Evolutionary conservation across 30 jellyfish, hydroid and myxozoan genomes (phyloP).

Genomic region (Aurelia aurita): DNA sequence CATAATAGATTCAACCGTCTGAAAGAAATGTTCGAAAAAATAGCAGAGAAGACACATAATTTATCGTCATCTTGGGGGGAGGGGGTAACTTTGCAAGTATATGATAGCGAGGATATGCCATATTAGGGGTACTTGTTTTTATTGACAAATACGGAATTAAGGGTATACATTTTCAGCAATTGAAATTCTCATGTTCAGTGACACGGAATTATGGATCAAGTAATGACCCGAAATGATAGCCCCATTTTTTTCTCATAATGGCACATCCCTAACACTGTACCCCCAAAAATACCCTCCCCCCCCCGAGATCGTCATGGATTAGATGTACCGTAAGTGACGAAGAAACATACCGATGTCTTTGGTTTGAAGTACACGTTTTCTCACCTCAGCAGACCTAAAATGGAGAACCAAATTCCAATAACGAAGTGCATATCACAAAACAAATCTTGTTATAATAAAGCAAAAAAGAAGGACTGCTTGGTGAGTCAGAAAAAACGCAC

Average conservation of each 20-base stretch:
- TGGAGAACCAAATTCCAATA: not conserved
- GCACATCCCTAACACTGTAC: not conserved
- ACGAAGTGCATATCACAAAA: not conserved
- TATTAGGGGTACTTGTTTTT: too few relatives aligned
- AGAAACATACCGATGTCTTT: constrained; percentile 54
- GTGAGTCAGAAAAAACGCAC: too few relatives aligned
- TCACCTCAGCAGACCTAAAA: constrained; percentile 76
- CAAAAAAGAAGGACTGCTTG: too few relatives aligned
- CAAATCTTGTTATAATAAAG: not conserved
- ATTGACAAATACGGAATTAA: too few relatives aligned
- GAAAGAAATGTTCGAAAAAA: too few relatives aligned
- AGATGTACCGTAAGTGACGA: not conserved
- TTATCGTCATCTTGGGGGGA: too few relatives aligned
- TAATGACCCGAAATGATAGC: not conserved
- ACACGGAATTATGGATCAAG: too few relatives aligned
- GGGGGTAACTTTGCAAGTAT: too few relatives aligned
- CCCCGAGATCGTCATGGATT: not conserved
- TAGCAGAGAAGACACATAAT: too few relatives aligned
- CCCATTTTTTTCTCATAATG: not conserved
- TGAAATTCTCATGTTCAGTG: not conserved
- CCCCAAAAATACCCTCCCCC: too few relatives aligned
- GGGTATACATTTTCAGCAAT: not conserved
- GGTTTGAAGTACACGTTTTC: constrained; percentile 75
- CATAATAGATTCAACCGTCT: too few relatives aligned
- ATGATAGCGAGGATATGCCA: too few relatives aligned